Evolutionary conservation across 2,888 invertebrate species (phyloP).

Genomic region (Choreutis nemorana): DNA sequence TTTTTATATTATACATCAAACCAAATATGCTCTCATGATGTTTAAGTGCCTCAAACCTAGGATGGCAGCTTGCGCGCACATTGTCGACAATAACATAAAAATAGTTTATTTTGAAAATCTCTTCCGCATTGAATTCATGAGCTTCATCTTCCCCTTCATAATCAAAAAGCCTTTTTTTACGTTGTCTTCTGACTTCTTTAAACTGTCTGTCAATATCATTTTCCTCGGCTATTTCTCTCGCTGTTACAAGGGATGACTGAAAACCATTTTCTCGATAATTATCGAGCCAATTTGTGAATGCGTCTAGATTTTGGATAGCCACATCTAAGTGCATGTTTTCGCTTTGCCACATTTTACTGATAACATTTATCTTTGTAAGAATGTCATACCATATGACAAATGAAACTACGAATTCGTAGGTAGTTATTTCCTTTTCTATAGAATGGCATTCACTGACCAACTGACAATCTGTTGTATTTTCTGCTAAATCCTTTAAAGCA

Average conservation of each 20-base stretch:
- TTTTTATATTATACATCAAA: too few species aligned
- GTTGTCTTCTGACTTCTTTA: constrained; percentile 16
- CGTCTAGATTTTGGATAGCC: constrained; percentile 11
- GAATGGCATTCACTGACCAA: constrained; percentile 11
- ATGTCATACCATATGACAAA: constrained; percentile 23
- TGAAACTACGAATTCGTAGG: constrained; percentile 17
- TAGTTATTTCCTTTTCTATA: constrained; percentile 10
- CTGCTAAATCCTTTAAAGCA: constrained; percentile 15
- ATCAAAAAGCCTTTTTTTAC: too few species aligned
- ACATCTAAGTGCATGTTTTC: constrained; percentile 10
- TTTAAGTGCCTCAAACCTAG: too few species aligned
- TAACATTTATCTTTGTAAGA: constrained; percentile 12
- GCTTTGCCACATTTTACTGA: constrained; percentile 12
- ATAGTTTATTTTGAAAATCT: too few species aligned
- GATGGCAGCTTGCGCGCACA: too few species aligned
- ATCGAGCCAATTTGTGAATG: constrained; percentile 18
- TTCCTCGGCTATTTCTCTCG: constrained; percentile 19
- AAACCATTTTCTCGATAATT: constrained; percentile 12
- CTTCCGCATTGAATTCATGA: too few species aligned
- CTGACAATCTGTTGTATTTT: constrained; percentile 12
- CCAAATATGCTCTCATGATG: too few species aligned
- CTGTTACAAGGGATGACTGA: constrained; percentile 13
- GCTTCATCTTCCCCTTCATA: too few species aligned
- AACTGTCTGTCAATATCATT: constrained; percentile 18
- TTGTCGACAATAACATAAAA: too few species aligned